A percentile compares a stretch with the other conserved stretches of the same genome.
These are phyloP conservation scores for Hippocampus mohnikei DNA, from an alignment of 2,113 vertebrate species.

Conservation along the genomic window DNA sequence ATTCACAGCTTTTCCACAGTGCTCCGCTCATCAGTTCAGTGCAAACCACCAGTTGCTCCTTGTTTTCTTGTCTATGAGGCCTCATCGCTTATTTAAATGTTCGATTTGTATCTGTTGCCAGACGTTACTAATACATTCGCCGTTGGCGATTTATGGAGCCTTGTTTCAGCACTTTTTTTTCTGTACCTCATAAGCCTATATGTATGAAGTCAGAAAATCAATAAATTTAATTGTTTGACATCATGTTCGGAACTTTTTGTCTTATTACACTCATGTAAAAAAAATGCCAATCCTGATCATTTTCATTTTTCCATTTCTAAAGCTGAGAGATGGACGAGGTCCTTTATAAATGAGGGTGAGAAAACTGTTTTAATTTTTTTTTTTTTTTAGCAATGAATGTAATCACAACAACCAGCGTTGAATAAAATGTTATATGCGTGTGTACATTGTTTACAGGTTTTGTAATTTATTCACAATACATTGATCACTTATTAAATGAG, in stretches of 20 bases:
- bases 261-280: background rate
- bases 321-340: no score
- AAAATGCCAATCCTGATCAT: no score
- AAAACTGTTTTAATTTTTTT: no score
- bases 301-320: no score
- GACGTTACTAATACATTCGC: constrained; percentile 48
- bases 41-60: constrained; percentile 45
- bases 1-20: no score
- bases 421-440: no score
- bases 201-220: constrained; percentile 64
- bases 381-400: no score
- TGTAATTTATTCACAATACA: no score
- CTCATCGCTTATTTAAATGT: constrained; percentile 18
- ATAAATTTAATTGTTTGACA: constrained; percentile 69
- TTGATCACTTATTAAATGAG: no score
- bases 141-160: constrained; percentile 56
- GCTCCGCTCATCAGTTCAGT: constrained; percentile 32
- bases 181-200: constrained; percentile 75
- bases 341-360: no score
- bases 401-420: no score
- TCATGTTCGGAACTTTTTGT: constrained; percentile 8
- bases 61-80: background rate
- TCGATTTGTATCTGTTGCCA: constrained; percentile 42
- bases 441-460: no score
- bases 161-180: constrained; percentile 75